A percentile compares a stretch with the other conserved stretches of the same genome.
Evolutionary conservation across 2,113 vertebrate species (phyloP).

Genomic region (Microcebus ravelobensis): DNA sequence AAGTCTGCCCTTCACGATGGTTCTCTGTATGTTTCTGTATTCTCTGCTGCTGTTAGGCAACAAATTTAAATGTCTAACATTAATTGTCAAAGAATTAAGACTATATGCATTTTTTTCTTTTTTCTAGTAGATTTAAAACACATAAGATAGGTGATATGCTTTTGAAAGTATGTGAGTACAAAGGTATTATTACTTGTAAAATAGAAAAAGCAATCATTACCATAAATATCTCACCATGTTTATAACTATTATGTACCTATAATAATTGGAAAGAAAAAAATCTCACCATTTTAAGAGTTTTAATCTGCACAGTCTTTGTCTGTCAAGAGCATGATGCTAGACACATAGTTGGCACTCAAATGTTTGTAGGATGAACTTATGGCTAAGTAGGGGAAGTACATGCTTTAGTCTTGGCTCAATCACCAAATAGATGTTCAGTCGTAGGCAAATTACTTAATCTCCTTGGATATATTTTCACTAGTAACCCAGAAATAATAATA

Average conservation of each 20-base stretch:
- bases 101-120: not conserved
- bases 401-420: not conserved
- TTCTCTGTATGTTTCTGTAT: not conserved
- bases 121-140: constrained; percentile 2
- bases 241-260: no score
- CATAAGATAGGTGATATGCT: not conserved
- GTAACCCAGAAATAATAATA: not conserved
- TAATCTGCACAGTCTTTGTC: not conserved
- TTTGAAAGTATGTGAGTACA: not conserved
- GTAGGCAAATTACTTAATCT: not conserved
- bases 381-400: not conserved
- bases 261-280: not conserved
- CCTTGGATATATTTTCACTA: constrained; percentile 5
- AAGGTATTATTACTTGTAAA: constrained; percentile 9
- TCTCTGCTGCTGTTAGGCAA: not conserved
- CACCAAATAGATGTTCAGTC: not conserved
- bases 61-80: not conserved
- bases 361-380: not conserved
- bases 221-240: not conserved
- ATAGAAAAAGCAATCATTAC: not conserved
- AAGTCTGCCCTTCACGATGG: not conserved
- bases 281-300: not conserved
- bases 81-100: not conserved
- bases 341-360: not conserved
- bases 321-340: not conserved